Evolutionary conservation across 2,113 vertebrate genomes (phyloP).

Genomic region (Bubo scandiacus): DNA sequence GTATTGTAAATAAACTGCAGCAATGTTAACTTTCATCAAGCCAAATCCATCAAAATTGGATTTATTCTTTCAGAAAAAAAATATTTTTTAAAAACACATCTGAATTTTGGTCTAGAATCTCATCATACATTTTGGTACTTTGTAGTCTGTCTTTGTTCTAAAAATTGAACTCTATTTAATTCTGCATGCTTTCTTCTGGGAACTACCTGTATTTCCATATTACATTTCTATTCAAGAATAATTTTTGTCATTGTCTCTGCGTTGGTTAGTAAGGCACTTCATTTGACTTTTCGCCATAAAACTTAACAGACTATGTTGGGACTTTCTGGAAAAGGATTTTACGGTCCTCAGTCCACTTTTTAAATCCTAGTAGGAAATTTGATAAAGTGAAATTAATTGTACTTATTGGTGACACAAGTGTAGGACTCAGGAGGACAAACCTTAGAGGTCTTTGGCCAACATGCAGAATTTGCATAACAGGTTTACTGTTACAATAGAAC

Average conservation of each 20-base stretch:
- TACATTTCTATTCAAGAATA: not conserved
- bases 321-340: constrained; percentile 28
- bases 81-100: not conserved
- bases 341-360: not conserved
- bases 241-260: not conserved
- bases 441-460: not conserved
- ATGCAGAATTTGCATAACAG: not conserved
- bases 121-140: not conserved
- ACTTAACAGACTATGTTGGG: not conserved
- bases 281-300: constrained; percentile 1
- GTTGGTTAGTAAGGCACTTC: not conserved
- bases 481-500: not conserved
- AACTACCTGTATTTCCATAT: not conserved
- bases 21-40: not conserved
- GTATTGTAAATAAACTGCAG: not conserved
- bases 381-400: constrained; percentile 5
- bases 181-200: not conserved
- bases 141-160: not conserved
- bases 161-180: not conserved
- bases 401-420: not conserved
- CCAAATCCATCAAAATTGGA: not conserved
- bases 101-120: not conserved
- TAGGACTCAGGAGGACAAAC: not conserved
- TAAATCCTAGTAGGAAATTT: not conserved
- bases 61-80: not conserved